Conservation (phyloP, 2,888 invertebrate species). For the Brachyptera putata region DNA sequence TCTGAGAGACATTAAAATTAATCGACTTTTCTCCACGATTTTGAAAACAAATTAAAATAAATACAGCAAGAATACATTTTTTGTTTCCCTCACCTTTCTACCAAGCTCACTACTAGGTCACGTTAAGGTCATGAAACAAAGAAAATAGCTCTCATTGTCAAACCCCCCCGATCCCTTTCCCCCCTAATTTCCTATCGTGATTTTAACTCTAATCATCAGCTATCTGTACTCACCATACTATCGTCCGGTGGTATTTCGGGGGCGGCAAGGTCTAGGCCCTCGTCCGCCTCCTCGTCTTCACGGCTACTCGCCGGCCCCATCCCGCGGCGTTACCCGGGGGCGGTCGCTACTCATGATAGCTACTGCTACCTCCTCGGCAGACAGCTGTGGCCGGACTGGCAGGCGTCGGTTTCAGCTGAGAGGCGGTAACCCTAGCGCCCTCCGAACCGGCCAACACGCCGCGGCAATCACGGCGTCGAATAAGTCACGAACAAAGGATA, state of each 20-base stretch:
- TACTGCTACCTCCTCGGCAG: neutral
- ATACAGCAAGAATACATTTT: no score
- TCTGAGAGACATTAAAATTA: no score
- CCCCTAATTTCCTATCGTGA: no score
- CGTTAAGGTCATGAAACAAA: no score
- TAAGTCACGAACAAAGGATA: neutral
- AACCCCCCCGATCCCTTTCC: no score
- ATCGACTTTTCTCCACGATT: no score
- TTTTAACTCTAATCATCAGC: no score
- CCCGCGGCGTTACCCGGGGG: slow-evolving; percentile 37
- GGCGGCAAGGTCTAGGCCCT: slow-evolving; percentile 18
- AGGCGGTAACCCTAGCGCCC: slow-evolving; percentile 1
- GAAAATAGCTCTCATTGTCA: no score
- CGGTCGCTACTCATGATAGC: slow-evolving; percentile 27
- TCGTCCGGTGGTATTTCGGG: slow-evolving; percentile 17
- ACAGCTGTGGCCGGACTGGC: slow-evolving; percentile 6
- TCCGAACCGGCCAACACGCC: neutral
- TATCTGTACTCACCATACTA: neutral
- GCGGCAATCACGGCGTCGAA: neutral
- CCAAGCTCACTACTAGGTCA: no score
- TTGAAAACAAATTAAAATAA: no score
- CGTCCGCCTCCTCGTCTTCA: slow-evolving; percentile 30
- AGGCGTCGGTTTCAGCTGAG: neutral
- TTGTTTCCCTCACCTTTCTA: no score
- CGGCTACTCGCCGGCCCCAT: slow-evolving; percentile 35